Percentiles rank a stretch among this genome's conserved stretches.
Conservation (phyloP, 2,113 vertebrate species). For the Trematomus loennbergii region DNA sequence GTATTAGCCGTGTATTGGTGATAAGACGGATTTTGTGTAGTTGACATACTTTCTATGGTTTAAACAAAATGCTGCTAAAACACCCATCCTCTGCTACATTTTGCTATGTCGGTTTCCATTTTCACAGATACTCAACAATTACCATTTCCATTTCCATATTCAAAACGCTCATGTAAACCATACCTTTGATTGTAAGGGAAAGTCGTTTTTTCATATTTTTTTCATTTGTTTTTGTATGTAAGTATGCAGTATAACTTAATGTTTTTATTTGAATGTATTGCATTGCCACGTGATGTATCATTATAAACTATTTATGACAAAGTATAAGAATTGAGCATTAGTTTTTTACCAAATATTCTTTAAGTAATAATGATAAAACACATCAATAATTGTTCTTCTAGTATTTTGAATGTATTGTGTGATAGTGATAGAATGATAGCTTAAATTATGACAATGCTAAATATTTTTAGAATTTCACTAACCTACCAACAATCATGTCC, state of each 20-base stretch:
- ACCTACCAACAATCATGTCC: too few species aligned
- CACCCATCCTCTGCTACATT: neutral
- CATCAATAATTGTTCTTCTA: neutral
- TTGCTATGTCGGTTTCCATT: neutral
- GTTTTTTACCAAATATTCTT: conserved; percentile 60
- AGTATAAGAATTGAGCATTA: conserved; percentile 29
- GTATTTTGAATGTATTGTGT: neutral
- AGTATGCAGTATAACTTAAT: conserved; percentile 35
- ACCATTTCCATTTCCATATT: neutral
- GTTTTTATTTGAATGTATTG: conserved; percentile 43
- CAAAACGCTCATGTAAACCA: neutral
- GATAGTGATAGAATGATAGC: too few species aligned
- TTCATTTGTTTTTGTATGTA: conserved; percentile 29
- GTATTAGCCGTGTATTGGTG: conserved; percentile 35
- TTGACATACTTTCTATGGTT: conserved; percentile 21
- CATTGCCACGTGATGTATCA: conserved; percentile 13
- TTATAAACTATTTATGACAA: conserved; percentile 44
- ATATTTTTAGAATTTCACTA: neutral
- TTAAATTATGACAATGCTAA: neutral
- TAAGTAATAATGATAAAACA: conserved; percentile 48
- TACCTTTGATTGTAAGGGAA: conserved; percentile 3
- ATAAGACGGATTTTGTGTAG: conserved; percentile 10
- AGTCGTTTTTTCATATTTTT: conserved; percentile 27
- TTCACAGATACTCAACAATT: neutral
- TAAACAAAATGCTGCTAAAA: conserved; percentile 29